These are phyloP conservation scores for Candidula unifasciata DNA, from an alignment of 2,888 invertebrate species.

Conservation along the genomic window DNA sequence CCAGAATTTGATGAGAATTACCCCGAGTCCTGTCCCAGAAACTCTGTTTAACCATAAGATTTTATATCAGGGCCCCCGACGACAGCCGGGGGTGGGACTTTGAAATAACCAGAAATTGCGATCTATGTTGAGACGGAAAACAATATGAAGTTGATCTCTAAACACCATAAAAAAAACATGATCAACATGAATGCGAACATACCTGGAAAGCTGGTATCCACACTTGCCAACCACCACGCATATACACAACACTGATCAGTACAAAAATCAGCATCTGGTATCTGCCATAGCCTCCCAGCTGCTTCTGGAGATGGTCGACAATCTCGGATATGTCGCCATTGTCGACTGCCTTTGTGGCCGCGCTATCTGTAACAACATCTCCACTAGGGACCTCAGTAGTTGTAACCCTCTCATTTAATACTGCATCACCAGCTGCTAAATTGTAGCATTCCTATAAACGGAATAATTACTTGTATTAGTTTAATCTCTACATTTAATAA, in stretches of 20 bases:
- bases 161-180: no score
- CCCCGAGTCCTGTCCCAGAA: no score
- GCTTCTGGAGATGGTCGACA: constrained; percentile 59
- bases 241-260: constrained; percentile 62
- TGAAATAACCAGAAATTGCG: no score
- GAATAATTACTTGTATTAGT: neutral
- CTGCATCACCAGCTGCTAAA: neutral
- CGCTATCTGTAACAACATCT: neutral
- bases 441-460: neutral
- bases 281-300: constrained; percentile 60
- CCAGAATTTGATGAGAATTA: no score
- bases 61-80: no score
- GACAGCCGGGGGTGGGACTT: no score
- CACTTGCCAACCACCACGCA: constrained; percentile 69
- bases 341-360: neutral
- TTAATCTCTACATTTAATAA: no score
- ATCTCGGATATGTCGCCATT: neutral
- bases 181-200: no score
- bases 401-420: neutral
- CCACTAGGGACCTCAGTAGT: neutral
- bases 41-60: no score
- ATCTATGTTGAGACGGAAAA: no score
- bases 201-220: constrained; percentile 60
- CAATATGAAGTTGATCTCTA: no score
- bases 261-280: constrained; percentile 63